Evolutionary conservation across 2,797 vertebrate genomes (phyloP).

Genomic region (Anolis apletophallus): DNA sequence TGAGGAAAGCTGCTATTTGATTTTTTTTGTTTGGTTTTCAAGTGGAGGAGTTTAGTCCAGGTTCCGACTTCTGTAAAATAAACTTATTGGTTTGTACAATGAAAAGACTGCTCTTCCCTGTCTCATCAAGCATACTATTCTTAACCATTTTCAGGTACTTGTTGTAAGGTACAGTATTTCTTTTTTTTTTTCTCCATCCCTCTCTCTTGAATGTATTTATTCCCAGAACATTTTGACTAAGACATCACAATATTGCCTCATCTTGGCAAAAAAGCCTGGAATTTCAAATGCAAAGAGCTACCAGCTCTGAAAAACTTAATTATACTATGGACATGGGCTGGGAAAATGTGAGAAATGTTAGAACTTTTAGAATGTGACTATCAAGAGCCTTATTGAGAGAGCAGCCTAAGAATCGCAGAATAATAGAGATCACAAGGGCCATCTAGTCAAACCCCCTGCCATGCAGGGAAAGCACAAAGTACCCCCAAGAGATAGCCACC

Average conservation of each 20-base stretch:
- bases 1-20: background rate
- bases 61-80: background rate
- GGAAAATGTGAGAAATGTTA: background rate
- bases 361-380: background rate
- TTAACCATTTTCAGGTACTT: background rate
- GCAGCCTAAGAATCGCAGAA: background rate
- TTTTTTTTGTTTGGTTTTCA: background rate
- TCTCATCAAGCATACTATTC: background rate
- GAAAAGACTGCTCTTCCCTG: background rate
- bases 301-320: background rate
- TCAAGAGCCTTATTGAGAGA: background rate
- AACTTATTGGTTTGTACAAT: background rate
- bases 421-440: no score
- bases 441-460: no score
- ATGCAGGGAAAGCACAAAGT: no score
- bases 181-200: no score
- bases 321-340: background rate
- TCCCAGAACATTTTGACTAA: background rate
- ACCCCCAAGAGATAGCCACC: no score
- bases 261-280: background rate
- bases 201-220: background rate
- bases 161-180: background rate
- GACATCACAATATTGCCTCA: background rate
- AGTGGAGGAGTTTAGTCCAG: background rate
- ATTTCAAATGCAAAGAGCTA: background rate